These are phyloP conservation scores for Batillaria attramentaria DNA, from an alignment of 1,140 invertebrate species.

Conservation along the genomic window DNA sequence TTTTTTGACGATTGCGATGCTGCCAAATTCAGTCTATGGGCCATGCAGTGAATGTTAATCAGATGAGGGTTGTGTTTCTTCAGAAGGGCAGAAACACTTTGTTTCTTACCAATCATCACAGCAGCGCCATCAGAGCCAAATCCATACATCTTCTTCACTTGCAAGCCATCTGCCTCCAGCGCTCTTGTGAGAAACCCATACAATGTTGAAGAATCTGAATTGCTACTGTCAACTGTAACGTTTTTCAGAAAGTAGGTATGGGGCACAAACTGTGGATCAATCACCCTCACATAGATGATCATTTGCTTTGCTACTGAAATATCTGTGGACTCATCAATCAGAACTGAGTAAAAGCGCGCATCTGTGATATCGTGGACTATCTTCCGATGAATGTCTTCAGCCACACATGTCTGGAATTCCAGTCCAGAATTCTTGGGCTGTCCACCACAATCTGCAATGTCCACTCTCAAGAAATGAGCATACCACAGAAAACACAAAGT, in stretches of 20 bases:
- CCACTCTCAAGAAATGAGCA: too few species aligned
- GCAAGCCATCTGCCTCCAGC: background rate
- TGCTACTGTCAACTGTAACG: background rate
- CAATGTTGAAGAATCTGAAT: background rate
- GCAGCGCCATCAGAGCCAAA: conserved; percentile 41
- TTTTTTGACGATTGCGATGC: conserved; percentile 3
- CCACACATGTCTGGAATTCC: background rate
- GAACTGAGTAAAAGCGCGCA: background rate
- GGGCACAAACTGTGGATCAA: background rate
- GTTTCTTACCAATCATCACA: conserved; percentile 35
- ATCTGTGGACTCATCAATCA: background rate
- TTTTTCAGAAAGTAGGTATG: background rate
- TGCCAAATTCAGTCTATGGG: conserved; percentile 36
- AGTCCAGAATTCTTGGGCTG: too few species aligned
- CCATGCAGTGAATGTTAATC: conserved; percentile 41
- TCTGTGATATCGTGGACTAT: background rate
- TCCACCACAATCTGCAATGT: too few species aligned
- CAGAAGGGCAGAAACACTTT: conserved; percentile 38
- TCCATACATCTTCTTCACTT: background rate
- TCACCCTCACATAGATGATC: background rate
- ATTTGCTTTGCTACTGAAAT: background rate
- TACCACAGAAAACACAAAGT: too few species aligned
- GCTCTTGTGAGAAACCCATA: background rate
- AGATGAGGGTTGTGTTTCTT: conserved; percentile 27
- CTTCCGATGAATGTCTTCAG: background rate